A percentile compares a stretch with the other conserved stretches of the same genome.
Conservation (phyloP, 1,140 invertebrate genomes). For the Rhyzopertha dominica region DNA sequence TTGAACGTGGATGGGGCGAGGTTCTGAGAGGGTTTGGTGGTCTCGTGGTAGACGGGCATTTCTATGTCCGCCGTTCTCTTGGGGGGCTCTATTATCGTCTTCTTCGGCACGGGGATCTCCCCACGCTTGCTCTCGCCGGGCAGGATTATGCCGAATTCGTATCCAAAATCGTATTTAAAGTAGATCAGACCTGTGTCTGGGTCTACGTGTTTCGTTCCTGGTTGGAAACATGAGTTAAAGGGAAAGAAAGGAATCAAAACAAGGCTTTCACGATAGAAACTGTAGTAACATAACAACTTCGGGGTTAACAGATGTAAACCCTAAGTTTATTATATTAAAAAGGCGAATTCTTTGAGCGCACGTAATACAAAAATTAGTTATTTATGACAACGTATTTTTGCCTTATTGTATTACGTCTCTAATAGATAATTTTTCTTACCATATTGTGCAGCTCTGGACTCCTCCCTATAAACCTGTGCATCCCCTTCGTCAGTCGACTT, state of each 20-base stretch:
- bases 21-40: constrained; percentile 40
- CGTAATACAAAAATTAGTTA: constrained; percentile 1
- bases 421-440: constrained; percentile 50
- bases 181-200: constrained; percentile 72
- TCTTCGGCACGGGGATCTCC: constrained; percentile 44
- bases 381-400: neutral
- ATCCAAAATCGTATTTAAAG: constrained; percentile 80
- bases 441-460: constrained; percentile 62
- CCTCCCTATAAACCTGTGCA: constrained; percentile 65
- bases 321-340: no score
- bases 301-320: no score
- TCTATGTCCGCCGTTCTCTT: constrained; percentile 53
- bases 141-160: constrained; percentile 70
- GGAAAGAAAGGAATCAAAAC: no score
- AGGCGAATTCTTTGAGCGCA: no score
- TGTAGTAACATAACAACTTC: no score
- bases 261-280: no score
- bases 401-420: no score
- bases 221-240: no score
- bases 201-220: constrained; percentile 72
- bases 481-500: constrained; percentile 50
- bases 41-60: constrained; percentile 60
- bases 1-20: constrained; percentile 27
- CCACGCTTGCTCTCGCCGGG: constrained; percentile 61
- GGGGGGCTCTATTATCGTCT: constrained; percentile 48